Percentiles rank a stretch among this genome's conserved stretches.
Conservation (phyloP, 2,113 vertebrate genomes). For the Cygnus buccinator region DNA sequence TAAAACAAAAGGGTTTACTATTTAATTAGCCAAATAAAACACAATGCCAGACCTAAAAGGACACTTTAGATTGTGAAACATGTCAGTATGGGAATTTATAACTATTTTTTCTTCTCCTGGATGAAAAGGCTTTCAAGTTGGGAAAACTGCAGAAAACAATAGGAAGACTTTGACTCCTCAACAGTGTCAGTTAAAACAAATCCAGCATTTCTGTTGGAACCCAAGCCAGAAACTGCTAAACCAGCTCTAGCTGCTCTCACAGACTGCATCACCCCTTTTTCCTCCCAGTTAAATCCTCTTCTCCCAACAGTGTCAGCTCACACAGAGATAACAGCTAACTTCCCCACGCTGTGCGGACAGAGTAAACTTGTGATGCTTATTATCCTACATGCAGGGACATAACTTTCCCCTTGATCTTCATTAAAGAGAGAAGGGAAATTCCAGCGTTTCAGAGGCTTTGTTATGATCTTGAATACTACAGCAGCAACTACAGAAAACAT, state of each 20-base stretch:
- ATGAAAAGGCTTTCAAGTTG: not conserved
- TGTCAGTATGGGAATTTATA: not conserved
- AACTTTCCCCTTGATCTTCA: conserved; percentile 27
- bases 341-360: not conserved
- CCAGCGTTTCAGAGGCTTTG: not conserved
- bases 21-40: not conserved
- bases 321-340: not conserved
- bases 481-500: not conserved
- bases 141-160: not conserved
- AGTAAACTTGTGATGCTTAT: not conserved
- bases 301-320: not conserved
- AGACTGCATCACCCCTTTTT: not conserved
- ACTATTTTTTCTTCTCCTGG: not conserved
- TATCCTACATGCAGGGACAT: not conserved
- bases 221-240: not conserved
- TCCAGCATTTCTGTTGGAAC: not conserved
- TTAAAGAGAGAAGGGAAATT: conserved; percentile 34
- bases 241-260: not conserved
- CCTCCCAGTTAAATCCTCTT: not conserved
- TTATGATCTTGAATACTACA: not conserved
- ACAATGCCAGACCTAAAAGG: not conserved
- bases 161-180: not conserved
- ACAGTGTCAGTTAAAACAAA: not conserved
- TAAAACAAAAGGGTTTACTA: not conserved
- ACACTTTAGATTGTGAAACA: not conserved